Base-by-base conservation (phyloP, 2,113 vertebrate species). In the Elachura formosa region DNA sequence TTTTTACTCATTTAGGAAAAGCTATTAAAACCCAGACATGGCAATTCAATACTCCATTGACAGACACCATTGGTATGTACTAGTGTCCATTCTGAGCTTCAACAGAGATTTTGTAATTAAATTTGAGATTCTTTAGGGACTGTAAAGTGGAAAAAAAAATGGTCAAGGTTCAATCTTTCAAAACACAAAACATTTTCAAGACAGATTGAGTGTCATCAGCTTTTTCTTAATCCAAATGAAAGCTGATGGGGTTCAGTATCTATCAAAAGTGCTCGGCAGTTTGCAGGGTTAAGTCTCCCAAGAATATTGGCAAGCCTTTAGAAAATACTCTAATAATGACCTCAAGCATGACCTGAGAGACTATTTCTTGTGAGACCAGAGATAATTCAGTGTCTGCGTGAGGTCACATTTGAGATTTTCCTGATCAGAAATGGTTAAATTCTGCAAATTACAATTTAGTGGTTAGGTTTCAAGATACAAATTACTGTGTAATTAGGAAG, bases 31-130 rank as follows among this genome's bases (percentile, higher is more conserved):
- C 24, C 31, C 23, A 64, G 61, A 77, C 14, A 34, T 12, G 88
- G 68, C 61, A 91, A 93, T 94, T 90, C 82, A 88, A 69, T 93
- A 94, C 48, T 90, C 36, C 63, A 83, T 20, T 94, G 87, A 94
- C 41, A 81, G 83, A 54, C 31, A 87, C 51, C 55, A 80, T 55
- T 95, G 82, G 71, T 36, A 43, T 80, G 67, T 67, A 71, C 40
- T 48, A 59, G 59, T 85, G 87, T 91, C 85, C 84, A 71, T 73
- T 87, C 72, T 76, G 34, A 85, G 59, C 63, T 89, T 80, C 55
- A 89, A 43, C 33, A 69, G 77, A 91, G 52, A 51, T 87, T 87
- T 56, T 92, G 34, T 93, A 89, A 95, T 94, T 94, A 91, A 94
- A 95, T 94, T 78, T 84, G 89, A 87, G 74, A 79, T 43, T 54